A percentile compares a stretch with the other conserved stretches of the same genome.
phyloP scores from a whole-genome alignment of 2,888 invertebrate species.

The Scaptomyza polygonia region DNA sequence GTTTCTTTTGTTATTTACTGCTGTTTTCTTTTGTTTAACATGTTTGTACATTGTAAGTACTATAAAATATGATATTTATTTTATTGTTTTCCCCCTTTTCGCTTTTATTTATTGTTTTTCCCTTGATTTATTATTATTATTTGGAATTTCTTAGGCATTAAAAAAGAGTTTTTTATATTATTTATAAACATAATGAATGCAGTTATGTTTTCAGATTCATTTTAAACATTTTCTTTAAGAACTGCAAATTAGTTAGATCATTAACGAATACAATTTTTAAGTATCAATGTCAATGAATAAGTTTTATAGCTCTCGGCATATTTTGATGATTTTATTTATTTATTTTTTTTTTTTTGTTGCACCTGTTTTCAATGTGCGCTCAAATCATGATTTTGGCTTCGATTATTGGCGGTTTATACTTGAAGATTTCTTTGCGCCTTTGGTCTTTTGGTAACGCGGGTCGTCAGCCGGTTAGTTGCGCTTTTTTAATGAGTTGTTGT shows the following conservation, averaged over 20 bases:
- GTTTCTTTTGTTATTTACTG: constrained; percentile 4
- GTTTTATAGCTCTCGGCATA: no score
- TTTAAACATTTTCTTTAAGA: no score
- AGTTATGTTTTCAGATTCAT: no score
- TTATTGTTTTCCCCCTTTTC: constrained; percentile 35
- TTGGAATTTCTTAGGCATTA: constrained; percentile 11
- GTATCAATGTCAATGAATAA: no score
- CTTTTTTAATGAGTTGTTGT: constrained; percentile 75
- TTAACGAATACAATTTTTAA: no score
- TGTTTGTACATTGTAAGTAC: constrained; percentile 12
- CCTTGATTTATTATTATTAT: no score
- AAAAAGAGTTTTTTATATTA: not conserved
- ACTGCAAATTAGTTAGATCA: no score
- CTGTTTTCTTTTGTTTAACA: constrained; percentile 11
- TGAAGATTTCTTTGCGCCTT: constrained; percentile 19
- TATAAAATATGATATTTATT: constrained; percentile 45
- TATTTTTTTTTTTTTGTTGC: no score
- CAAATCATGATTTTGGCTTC: not conserved
- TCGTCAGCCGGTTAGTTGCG: constrained; percentile 65
- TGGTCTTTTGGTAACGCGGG: constrained; percentile 32
- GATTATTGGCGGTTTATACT: not conserved
- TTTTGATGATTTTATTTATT: no score
- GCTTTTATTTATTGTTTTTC: constrained; percentile 52
- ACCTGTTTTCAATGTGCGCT: constrained; percentile 26
- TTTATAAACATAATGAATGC: no score